A percentile compares a stretch with the other conserved stretches of the same genome.
Conservation (phyloP, 1,140 invertebrate species). For the Elymnias hypermnestra region DNA sequence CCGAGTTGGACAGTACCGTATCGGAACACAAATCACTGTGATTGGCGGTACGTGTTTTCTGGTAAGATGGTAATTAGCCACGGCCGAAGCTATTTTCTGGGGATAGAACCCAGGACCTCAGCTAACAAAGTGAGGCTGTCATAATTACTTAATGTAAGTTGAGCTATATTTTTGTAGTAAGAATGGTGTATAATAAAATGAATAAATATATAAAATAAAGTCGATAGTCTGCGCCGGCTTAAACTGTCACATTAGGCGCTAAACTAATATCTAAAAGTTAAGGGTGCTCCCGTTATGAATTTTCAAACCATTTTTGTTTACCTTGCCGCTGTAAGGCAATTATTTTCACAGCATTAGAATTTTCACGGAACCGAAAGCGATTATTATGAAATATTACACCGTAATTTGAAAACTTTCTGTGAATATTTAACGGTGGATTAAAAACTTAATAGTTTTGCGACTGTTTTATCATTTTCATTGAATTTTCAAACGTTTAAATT, state of each 20-base stretch:
- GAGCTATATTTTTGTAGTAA: no score
- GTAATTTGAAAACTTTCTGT: constrained; percentile 37
- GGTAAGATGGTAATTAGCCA: no score
- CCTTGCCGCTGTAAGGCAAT: constrained; percentile 15
- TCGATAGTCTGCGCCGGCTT: neutral
- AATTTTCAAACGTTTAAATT: no score
- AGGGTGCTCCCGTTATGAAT: constrained; percentile 14
- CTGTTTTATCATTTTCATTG: constrained; percentile 5
- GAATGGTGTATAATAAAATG: no score
- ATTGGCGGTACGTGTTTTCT: no score
- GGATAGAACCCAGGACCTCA: neutral
- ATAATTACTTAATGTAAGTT: no score
- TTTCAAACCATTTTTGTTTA: constrained; percentile 23
- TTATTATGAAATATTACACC: constrained; percentile 36
- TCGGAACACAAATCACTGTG: no score
- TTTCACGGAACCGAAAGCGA: constrained; percentile 29
- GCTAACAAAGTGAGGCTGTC: no score
- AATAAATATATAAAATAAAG: neutral
- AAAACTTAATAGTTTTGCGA: constrained; percentile 13
- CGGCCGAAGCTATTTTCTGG: no score
- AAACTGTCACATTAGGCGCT: neutral
- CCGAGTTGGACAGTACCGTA: no score
- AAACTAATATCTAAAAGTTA: constrained; percentile 9
- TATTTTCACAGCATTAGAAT: constrained; percentile 29
- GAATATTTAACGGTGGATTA: constrained; percentile 6